These are phyloP conservation scores for Myrmecophaga tridactyla DNA, from an alignment of 2,113 vertebrate species.

Conservation along the genomic window DNA sequence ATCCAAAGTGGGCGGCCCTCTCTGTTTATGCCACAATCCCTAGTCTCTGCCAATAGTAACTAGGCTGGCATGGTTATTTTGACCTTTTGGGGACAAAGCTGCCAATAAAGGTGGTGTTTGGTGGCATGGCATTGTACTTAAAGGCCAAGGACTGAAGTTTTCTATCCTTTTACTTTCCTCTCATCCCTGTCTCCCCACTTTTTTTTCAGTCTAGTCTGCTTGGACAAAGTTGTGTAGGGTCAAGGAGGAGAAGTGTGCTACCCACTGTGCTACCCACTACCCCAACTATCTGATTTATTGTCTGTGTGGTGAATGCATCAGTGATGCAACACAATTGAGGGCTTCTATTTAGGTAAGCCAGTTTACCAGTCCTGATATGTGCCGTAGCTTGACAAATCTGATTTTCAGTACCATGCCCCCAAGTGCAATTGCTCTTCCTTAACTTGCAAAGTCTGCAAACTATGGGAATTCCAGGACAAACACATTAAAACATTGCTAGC, in stretches of 20 bases:
- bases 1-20: slow-evolving; percentile 55
- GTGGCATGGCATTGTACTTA: neutral
- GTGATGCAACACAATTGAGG: neutral
- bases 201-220: slow-evolving; percentile 1
- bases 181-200: neutral
- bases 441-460: neutral
- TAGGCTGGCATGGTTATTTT: slow-evolving; percentile 27
- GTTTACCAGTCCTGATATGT: neutral
- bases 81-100: slow-evolving; percentile 11
- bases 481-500: neutral
- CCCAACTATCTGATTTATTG: neutral
- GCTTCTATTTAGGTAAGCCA: slow-evolving; percentile 23
- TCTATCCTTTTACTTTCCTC: neutral
- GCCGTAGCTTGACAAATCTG: neutral
- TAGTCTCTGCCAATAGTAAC: neutral
- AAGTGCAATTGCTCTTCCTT: neutral
- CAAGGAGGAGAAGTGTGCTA: neutral
- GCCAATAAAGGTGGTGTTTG: neutral
- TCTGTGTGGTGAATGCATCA: slow-evolving; percentile 11
- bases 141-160: neutral
- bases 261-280: neutral
- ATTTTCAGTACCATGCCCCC: neutral
- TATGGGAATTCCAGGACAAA: neutral
- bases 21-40: slow-evolving; percentile 2
- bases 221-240: neutral